These are phyloP conservation scores for Hypomecis atomaria DNA, from an alignment of 2,888 invertebrate genomes.

Conservation along the genomic window DNA sequence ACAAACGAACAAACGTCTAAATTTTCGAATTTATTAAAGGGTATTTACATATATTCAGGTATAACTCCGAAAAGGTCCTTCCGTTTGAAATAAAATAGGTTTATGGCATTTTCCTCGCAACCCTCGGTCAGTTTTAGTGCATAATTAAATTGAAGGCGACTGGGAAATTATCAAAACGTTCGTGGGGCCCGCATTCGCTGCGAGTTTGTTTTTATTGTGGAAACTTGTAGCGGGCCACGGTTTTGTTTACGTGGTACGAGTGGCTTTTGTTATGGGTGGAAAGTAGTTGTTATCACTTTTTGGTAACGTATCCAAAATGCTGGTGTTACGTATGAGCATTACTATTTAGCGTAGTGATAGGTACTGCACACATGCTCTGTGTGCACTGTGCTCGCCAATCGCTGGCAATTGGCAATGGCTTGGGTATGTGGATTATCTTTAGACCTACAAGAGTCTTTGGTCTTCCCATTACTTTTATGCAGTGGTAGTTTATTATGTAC, in stretches of 20 bases:
- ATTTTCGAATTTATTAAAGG: not conserved
- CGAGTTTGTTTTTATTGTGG: constrained; percentile 17
- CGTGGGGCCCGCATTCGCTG: constrained; percentile 13
- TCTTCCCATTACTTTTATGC: no score
- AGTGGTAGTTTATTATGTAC: no score
- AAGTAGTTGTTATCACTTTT: not conserved
- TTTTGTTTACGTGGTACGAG: not conserved
- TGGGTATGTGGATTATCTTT: no score
- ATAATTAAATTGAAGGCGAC: constrained; percentile 25
- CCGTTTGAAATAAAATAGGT: constrained; percentile 18
- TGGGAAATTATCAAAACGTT: constrained; percentile 19
- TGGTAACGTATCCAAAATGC: not conserved
- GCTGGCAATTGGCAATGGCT: no score
- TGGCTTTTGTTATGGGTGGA: not conserved
- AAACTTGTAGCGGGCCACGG: constrained; percentile 12
- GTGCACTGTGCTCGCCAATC: no score
- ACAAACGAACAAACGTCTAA: not conserved
- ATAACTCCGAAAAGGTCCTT: constrained; percentile 10
- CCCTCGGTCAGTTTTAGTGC: constrained; percentile 25
- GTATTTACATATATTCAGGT: constrained; percentile 1
- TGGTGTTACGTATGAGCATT: no score
- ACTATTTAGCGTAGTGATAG: no score
- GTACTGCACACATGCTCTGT: no score
- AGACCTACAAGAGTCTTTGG: no score
- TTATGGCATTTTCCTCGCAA: constrained; percentile 21